These are phyloP conservation scores for Lacanobia oleracea DNA, from an alignment of 2,888 invertebrate genomes.

Conservation along the genomic window DNA sequence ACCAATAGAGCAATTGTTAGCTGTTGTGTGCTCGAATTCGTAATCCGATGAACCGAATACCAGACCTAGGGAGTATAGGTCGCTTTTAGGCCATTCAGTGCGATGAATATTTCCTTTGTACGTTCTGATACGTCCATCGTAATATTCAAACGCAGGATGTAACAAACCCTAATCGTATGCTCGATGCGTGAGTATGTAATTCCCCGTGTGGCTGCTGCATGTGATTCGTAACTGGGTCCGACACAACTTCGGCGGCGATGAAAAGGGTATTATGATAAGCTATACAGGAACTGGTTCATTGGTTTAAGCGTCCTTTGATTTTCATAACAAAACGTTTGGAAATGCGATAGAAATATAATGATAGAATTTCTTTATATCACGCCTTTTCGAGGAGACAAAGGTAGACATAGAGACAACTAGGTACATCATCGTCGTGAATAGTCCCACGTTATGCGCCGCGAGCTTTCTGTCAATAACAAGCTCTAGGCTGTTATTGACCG, in stretches of 20 bases:
- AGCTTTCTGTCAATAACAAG: background rate
- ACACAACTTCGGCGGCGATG: background rate
- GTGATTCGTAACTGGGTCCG: constrained; percentile 13
- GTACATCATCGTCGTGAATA: no score
- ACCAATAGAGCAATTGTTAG: no score
- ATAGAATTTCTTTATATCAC: background rate
- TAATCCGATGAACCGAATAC: background rate
- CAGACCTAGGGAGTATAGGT: background rate
- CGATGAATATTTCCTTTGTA: background rate
- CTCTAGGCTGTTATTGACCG: no score
- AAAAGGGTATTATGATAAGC: constrained; percentile 11
- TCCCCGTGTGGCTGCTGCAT: background rate
- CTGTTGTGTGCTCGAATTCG: no score
- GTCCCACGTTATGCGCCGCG: background rate
- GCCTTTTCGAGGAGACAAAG: background rate
- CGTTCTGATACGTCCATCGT: background rate
- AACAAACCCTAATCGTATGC: constrained; percentile 15
- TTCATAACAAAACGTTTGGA: background rate
- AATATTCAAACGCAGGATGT: background rate
- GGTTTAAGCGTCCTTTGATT: constrained; percentile 4
- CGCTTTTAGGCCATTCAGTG: background rate
- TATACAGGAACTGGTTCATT: background rate
- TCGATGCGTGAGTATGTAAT: background rate
- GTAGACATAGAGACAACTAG: no score
- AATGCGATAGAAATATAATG: background rate